phyloP scores from a whole-genome alignment of 2,888 invertebrate species.

The Conomelus anceps region DNA sequence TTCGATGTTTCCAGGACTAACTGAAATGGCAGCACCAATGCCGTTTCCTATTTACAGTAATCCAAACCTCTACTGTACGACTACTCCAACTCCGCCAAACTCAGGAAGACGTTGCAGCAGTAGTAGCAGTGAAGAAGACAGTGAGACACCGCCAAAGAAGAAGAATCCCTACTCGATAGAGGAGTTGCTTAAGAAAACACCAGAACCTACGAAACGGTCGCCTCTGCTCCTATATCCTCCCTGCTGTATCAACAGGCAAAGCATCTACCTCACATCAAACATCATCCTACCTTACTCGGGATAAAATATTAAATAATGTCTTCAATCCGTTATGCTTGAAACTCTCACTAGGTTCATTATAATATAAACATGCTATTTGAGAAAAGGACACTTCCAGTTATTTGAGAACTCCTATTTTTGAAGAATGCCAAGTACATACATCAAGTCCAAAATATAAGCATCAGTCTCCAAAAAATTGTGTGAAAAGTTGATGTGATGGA shows the following conservation, averaged over 20 bases:
- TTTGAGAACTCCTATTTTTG: no score
- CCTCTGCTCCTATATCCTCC: conserved; percentile 35
- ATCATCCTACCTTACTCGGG: background rate
- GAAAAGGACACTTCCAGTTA: no score
- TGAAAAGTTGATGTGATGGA: no score
- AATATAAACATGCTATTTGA: no score
- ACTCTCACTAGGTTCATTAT: background rate
- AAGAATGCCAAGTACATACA: no score
- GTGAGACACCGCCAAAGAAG: conserved; percentile 43
- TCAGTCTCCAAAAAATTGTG: no score
- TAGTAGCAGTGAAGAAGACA: conserved; percentile 16
- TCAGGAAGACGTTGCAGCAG: background rate
- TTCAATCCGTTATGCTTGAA: no score
- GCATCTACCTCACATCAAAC: background rate
- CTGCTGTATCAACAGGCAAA: conserved; percentile 26
- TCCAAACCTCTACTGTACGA: background rate
- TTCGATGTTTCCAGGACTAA: background rate
- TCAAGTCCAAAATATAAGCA: no score
- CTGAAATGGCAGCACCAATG: background rate
- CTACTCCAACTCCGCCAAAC: background rate
- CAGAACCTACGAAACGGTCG: conserved; percentile 16
- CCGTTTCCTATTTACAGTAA: background rate
- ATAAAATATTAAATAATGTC: background rate
- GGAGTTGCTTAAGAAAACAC: conserved; percentile 34
- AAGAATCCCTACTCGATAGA: conserved; percentile 76